Evolutionary conservation across 2,888 invertebrate genomes (phyloP).

Genomic region (Leptarthrus brevirostris): DNA sequence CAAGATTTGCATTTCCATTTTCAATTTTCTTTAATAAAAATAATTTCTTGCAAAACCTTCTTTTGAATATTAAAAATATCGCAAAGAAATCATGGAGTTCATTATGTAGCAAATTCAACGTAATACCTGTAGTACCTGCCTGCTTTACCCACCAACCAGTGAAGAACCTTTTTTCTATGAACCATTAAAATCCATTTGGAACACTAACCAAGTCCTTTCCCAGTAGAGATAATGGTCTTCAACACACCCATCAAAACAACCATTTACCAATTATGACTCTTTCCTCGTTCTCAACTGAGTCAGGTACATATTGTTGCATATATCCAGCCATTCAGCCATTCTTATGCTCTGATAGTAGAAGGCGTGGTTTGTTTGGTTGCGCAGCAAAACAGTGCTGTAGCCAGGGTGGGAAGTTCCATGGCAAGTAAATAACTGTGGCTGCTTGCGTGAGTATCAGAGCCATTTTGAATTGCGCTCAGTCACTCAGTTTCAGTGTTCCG

Average conservation of each 20-base stretch:
- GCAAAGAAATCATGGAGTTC: too few relatives aligned
- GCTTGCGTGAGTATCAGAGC: background rate
- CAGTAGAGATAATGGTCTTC: background rate
- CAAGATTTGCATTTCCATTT: too few relatives aligned
- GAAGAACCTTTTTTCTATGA: constrained; percentile 31
- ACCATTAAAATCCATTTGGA: constrained; percentile 40
- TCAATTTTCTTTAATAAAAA: too few relatives aligned
- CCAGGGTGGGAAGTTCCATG: background rate
- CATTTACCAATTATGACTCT: background rate
- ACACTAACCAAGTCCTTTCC: constrained; percentile 16
- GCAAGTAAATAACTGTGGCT: constrained; percentile 4
- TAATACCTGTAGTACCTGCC: too few relatives aligned
- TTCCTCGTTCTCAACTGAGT: background rate
- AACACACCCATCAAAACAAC: constrained; percentile 9
- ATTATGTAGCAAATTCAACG: too few relatives aligned
- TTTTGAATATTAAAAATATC: too few relatives aligned
- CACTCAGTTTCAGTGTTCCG: background rate
- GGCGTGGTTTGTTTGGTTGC: too few relatives aligned
- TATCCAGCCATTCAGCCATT: background rate
- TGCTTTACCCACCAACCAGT: too few relatives aligned
- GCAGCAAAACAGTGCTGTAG: too few relatives aligned
- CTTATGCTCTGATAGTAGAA: background rate
- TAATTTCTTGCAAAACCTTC: too few relatives aligned
- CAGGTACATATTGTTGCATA: background rate
- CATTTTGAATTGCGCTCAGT: constrained; percentile 20